phyloP scores from a whole-genome alignment of 2,113 vertebrate species.

The Euleptes europaea region DNA sequence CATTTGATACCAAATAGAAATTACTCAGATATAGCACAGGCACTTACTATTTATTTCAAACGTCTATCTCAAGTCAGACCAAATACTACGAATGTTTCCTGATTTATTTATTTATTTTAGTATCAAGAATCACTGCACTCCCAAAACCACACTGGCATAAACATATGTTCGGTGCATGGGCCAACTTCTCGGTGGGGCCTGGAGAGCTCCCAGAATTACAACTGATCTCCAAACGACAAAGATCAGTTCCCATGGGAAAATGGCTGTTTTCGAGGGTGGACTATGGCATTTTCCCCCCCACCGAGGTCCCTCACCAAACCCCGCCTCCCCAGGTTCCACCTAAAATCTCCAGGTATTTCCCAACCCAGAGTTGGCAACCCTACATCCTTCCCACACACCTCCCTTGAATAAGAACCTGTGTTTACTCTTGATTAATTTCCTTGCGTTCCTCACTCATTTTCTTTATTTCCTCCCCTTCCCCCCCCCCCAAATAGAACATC shows the following conservation, averaged over 20 bases:
- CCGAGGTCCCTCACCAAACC: too few relatives aligned
- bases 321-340: too few relatives aligned
- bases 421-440: constrained; percentile 16
- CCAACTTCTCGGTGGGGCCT: too few relatives aligned
- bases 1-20: constrained; percentile 42
- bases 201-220: too few relatives aligned
- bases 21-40: constrained; percentile 67
- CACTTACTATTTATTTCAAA: constrained; percentile 63
- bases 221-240: too few relatives aligned
- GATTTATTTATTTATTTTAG: constrained; percentile 47
- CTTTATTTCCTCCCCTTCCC: constrained; percentile 54
- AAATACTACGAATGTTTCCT: constrained; percentile 60
- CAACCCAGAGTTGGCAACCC: too few relatives aligned
- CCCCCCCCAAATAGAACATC: constrained; percentile 61
- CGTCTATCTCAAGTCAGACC: constrained; percentile 58
- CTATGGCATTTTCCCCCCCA: too few relatives aligned
- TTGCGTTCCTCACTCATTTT: constrained; percentile 48
- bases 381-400: neutral
- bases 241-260: too few relatives aligned
- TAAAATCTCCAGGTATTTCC: too few relatives aligned
- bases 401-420: neutral
- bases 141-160: constrained; percentile 25
- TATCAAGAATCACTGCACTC: constrained; percentile 50
- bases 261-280: too few relatives aligned
- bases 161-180: neutral